A percentile compares a stretch with the other conserved stretches of the same genome.
These are phyloP conservation scores for Microdon myrmicae DNA, from an alignment of 2,888 invertebrate species.

Conservation along the genomic window DNA sequence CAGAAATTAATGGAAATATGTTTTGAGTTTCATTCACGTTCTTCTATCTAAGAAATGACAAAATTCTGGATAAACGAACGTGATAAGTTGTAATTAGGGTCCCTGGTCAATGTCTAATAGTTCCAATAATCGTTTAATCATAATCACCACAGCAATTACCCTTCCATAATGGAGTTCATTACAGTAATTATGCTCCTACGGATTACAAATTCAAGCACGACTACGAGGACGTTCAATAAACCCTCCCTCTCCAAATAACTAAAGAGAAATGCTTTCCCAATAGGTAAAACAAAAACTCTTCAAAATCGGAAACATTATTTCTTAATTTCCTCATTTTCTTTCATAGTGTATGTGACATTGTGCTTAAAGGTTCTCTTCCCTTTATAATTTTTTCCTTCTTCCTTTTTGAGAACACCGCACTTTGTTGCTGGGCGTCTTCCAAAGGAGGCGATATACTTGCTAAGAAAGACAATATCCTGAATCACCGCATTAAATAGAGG, in stretches of 20 bases:
- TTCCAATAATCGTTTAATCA: constrained; percentile 39
- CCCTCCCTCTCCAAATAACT: too few relatives aligned
- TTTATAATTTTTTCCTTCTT: too few relatives aligned
- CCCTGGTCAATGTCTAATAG: too few relatives aligned
- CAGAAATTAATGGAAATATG: too few relatives aligned
- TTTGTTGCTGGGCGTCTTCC: constrained; percentile 11
- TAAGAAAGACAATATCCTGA: constrained; percentile 35
- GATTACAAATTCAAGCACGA: neutral
- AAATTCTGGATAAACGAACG: too few relatives aligned
- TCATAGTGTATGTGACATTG: too few relatives aligned
- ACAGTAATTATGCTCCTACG: constrained; percentile 25
- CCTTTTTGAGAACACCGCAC: neutral
- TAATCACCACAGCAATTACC: constrained; percentile 40
- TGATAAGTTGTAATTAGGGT: too few relatives aligned
- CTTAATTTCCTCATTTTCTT: constrained; percentile 30
- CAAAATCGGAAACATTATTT: constrained; percentile 26
- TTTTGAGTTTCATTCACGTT: too few relatives aligned
- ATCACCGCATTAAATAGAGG: constrained; percentile 49
- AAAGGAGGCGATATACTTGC: constrained; percentile 12
- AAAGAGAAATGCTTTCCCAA: too few relatives aligned
- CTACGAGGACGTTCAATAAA: too few relatives aligned
- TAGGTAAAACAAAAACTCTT: neutral
- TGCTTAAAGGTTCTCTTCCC: too few relatives aligned
- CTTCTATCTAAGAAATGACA: too few relatives aligned
- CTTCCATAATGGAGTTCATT: constrained; percentile 41